Conservation (phyloP, 2,797 vertebrate species). For the Esox masquinongy region DNA sequence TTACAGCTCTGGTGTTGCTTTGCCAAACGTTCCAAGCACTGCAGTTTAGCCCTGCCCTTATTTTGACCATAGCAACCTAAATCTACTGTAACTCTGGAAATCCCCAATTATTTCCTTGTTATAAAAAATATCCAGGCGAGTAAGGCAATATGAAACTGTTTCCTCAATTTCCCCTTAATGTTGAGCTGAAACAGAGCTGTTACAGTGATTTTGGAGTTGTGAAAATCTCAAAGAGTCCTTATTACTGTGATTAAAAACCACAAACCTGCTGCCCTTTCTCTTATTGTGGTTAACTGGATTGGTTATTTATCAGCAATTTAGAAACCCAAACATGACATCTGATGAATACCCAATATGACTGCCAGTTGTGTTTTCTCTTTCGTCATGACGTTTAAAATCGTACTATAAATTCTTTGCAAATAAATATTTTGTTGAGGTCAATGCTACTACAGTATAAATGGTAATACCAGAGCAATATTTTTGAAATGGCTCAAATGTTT, state of each 20-base stretch:
- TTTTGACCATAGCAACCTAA: slow-evolving; percentile 73
- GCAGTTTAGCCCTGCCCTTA: slow-evolving; percentile 57
- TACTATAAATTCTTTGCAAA: too few species aligned
- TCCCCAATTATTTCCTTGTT: slow-evolving; percentile 56
- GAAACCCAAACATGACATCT: too few species aligned
- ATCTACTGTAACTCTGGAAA: slow-evolving; percentile 67
- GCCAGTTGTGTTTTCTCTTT: too few species aligned
- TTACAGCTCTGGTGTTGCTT: slow-evolving; percentile 51
- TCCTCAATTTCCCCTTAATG: not conserved
- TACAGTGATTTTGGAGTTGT: not conserved
- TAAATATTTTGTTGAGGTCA: too few species aligned
- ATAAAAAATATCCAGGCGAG: not conserved
- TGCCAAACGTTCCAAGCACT: not conserved
- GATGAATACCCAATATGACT: too few species aligned
- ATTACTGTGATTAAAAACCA: not conserved
- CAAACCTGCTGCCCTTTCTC: not conserved
- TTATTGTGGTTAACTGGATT: too few species aligned
- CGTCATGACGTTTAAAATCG: too few species aligned
- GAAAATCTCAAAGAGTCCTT: not conserved
- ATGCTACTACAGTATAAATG: too few species aligned
- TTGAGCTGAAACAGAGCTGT: not conserved
- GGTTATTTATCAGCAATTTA: too few species aligned
- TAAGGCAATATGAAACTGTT: slow-evolving; percentile 10
- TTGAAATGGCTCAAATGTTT: too few species aligned
- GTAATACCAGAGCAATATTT: too few species aligned